A percentile compares a stretch with the other conserved stretches of the same genome.
Conservation (phyloP, 2,113 vertebrate species). For the Quiscalus mexicanus region DNA sequence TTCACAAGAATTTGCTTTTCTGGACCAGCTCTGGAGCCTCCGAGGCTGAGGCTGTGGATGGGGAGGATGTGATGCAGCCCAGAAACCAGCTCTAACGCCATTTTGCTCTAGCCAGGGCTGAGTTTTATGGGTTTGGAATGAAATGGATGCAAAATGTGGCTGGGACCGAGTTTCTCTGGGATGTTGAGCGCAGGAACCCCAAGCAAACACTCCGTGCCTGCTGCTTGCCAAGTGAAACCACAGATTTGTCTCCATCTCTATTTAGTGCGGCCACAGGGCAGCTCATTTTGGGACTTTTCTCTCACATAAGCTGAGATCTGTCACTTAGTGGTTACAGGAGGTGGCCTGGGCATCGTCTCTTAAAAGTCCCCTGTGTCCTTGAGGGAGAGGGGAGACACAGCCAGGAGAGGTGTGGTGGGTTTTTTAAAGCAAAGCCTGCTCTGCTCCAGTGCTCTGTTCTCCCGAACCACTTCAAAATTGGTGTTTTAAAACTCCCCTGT, state of each 20-base stretch:
- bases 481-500: background rate
- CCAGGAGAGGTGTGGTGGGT: background rate
- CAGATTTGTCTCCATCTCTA: background rate
- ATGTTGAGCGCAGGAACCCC: background rate
- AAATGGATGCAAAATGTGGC: background rate
- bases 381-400: rapidly evolving
- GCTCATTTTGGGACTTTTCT: conserved; percentile 6
- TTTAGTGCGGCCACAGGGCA: background rate
- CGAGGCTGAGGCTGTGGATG: background rate
- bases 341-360: background rate
- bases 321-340: conserved; percentile 14
- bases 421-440: background rate
- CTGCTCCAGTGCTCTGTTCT: background rate
- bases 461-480: background rate
- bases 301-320: background rate
- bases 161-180: background rate
- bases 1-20: conserved; percentile 33
- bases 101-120: background rate
- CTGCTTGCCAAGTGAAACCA: conserved; percentile 11
- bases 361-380: background rate
- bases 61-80: background rate
- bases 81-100: background rate
- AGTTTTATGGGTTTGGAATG: conserved; percentile 17
- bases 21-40: background rate
- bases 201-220: background rate